phyloP scores from a whole-genome alignment of 2,888 invertebrate genomes.

The Lysandra bellargus region DNA sequence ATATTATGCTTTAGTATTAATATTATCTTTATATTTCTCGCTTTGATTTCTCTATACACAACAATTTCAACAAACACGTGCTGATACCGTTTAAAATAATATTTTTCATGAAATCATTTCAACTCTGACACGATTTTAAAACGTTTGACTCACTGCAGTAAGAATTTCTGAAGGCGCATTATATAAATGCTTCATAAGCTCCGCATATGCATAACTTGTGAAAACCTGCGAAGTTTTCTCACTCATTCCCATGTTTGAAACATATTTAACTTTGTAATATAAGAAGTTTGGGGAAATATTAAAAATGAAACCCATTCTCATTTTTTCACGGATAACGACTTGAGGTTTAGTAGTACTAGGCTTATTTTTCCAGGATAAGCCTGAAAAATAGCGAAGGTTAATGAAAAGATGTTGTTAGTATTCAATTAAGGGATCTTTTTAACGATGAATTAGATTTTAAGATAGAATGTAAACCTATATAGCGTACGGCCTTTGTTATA shows the following conservation, averaged over 20 bases:
- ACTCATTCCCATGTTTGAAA: background rate
- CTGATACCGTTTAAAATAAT: background rate
- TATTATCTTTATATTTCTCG: too few relatives aligned
- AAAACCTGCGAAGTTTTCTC: background rate
- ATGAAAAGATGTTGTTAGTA: too few relatives aligned
- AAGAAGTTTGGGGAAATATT: background rate
- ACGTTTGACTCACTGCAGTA: background rate
- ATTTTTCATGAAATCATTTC: background rate
- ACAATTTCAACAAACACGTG: background rate
- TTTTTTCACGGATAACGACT: background rate
- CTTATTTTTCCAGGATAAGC: too few relatives aligned
- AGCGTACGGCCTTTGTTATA: too few relatives aligned
- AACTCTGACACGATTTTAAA: background rate
- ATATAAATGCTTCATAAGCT: slow-evolving; percentile 11
- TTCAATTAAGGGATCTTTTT: too few relatives aligned
- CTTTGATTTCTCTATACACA: background rate
- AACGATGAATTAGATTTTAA: too few relatives aligned
- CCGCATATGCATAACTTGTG: background rate
- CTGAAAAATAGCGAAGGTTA: too few relatives aligned
- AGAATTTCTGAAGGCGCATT: background rate
- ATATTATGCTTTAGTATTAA: too few relatives aligned
- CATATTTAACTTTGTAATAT: slow-evolving; percentile 8
- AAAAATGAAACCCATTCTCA: background rate
- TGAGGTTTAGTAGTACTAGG: too few relatives aligned
- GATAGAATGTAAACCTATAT: too few relatives aligned